A percentile compares a stretch with the other conserved stretches of the same genome.
Evolutionary conservation across 1,140 invertebrate genomes (phyloP).

Genomic region (Pemphigus obesinymphae): DNA sequence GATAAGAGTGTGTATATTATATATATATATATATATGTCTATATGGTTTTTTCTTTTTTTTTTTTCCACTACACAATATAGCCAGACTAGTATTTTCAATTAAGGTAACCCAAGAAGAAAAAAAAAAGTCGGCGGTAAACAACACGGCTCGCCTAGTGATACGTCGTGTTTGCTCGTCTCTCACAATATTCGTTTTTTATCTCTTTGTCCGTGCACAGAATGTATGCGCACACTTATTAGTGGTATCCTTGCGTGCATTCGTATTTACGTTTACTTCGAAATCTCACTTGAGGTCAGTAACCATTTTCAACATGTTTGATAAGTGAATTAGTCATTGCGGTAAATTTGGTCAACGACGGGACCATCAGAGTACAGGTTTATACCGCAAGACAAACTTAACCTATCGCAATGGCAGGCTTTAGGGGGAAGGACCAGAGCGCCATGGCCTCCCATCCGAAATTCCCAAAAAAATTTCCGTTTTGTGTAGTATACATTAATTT

Average conservation of each 20-base stretch:
- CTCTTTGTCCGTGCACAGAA: slow-evolving; percentile 22
- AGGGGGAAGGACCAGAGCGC: too few species aligned
- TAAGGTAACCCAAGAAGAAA: slow-evolving; percentile 20
- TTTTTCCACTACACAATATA: neutral
- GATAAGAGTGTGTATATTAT: neutral
- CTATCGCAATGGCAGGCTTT: neutral
- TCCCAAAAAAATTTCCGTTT: too few species aligned
- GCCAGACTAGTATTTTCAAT: slow-evolving; percentile 31
- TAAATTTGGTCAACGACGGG: neutral
- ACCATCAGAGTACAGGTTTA: neutral
- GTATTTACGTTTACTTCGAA: neutral
- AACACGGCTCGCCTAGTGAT: slow-evolving; percentile 4
- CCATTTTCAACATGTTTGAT: slow-evolving; percentile 23
- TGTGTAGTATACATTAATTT: too few species aligned
- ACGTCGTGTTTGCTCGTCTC: slow-evolving; percentile 5
- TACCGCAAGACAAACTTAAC: neutral
- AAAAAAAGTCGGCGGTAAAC: slow-evolving; percentile 29
- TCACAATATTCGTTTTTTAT: slow-evolving; percentile 17
- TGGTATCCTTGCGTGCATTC: too few species aligned
- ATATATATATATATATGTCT: neutral
- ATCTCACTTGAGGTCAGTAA: slow-evolving; percentile 19
- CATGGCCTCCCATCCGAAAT: too few species aligned
- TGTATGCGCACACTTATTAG: neutral
- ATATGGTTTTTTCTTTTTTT: neutral
- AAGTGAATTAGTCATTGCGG: slow-evolving; percentile 10